A percentile compares a stretch with the other conserved stretches of the same genome.
Conservation (phyloP, 2,888 invertebrate species). For the Sycophila texana region DNA sequence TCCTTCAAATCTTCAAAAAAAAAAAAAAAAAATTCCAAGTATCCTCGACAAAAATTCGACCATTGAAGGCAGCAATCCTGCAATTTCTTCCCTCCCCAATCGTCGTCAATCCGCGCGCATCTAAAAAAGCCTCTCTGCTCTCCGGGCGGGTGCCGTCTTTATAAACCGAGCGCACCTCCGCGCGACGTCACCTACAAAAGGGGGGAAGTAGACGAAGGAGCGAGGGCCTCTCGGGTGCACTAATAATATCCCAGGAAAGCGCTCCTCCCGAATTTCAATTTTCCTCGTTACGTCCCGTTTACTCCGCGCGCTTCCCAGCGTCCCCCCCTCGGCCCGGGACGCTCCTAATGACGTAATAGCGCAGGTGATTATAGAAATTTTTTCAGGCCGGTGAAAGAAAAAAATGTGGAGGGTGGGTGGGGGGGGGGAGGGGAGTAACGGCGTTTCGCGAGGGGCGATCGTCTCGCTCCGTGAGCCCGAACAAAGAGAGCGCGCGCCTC, state of each 20-base stretch:
- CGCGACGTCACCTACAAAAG: neutral
- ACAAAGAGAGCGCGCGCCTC: slow-evolving; percentile 39
- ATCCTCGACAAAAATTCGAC: no score
- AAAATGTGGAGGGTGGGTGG: neutral
- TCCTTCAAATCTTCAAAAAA: no score
- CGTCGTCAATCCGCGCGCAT: no score
- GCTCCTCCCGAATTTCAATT: slow-evolving; percentile 7
- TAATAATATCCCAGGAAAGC: neutral
- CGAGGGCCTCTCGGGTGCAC: slow-evolving; percentile 1
- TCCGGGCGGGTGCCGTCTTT: no score
- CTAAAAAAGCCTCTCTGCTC: no score
- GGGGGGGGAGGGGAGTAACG: neutral
- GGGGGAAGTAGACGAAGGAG: no score
- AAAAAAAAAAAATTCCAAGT: no score
- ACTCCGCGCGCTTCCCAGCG: no score
- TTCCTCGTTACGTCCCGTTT: slow-evolving; percentile 1
- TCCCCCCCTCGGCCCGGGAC: neutral
- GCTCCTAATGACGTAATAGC: neutral
- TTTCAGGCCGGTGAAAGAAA: neutral
- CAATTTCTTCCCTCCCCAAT: no score
- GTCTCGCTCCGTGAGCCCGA: slow-evolving; percentile 49
- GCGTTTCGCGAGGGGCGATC: slow-evolving; percentile 11
- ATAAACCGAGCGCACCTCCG: no score
- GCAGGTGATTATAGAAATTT: neutral
- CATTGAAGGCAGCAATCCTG: no score